A percentile compares a stretch with the other conserved stretches of the same genome.
Evolutionary conservation across 2,113 vertebrate species (phyloP).

Genomic region (Helogale parvula): DNA sequence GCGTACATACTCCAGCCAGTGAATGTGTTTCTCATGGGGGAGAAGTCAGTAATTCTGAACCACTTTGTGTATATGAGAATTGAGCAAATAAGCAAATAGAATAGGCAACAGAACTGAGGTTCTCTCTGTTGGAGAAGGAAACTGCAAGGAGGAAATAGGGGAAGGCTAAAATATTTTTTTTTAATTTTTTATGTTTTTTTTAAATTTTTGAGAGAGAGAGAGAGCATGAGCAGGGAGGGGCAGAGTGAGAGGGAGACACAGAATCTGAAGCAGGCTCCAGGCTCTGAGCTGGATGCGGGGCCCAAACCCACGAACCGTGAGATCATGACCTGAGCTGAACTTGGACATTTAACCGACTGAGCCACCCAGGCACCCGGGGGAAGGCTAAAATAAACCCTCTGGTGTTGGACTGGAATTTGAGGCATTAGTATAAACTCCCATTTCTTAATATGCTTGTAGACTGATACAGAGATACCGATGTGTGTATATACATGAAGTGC

Average conservation of each 20-base stretch:
- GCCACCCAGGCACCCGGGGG: too few species aligned
- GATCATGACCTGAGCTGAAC: too few species aligned
- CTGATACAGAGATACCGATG: not conserved
- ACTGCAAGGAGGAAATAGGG: not conserved
- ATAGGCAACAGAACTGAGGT: not conserved
- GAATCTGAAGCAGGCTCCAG: too few species aligned
- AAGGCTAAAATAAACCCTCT: not conserved
- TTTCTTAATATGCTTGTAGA: not conserved
- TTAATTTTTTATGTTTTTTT: too few species aligned
- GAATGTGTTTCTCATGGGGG: not conserved
- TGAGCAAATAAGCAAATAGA: not conserved
- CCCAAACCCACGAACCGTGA: too few species aligned
- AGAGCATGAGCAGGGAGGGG: too few species aligned
- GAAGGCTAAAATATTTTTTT: not conserved
- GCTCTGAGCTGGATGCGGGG: too few species aligned
- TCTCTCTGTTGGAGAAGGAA: not conserved
- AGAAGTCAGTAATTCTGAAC: not conserved
- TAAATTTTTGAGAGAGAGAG: too few species aligned
- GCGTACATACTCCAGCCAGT: not conserved
- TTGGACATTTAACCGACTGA: too few species aligned
- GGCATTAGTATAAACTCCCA: not conserved
- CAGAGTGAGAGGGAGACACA: too few species aligned
- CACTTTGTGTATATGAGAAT: not conserved
- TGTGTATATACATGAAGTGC: not conserved
- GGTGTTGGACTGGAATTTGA: not conserved